A percentile compares a stretch with the other conserved stretches of the same genome.
Evolutionary conservation across 2,797 vertebrate species (phyloP).

Genomic region (Tangara arthus): DNA sequence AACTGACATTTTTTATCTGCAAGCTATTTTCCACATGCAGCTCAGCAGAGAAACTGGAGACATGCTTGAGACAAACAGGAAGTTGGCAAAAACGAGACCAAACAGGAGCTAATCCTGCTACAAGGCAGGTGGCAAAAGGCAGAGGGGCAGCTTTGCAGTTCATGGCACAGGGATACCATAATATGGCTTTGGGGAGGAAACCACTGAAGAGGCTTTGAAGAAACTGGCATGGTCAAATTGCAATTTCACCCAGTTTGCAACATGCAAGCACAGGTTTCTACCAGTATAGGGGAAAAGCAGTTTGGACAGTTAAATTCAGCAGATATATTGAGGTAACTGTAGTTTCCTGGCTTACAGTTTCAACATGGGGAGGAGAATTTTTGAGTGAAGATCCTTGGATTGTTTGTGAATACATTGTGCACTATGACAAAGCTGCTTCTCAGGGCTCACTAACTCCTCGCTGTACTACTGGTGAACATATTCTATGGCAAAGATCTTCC

Average conservation of each 20-base stretch:
- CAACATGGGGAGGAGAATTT: not conserved
- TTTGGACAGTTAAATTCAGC: not conserved
- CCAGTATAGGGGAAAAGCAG: not conserved
- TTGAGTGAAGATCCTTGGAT: not conserved
- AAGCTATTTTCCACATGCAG: not conserved
- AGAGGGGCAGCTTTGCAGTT: not conserved
- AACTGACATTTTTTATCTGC: not conserved
- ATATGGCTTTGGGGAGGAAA: not conserved
- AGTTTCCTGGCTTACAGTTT: not conserved
- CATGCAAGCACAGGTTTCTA: not conserved
- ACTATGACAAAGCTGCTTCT: not conserved
- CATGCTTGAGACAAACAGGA: not conserved
- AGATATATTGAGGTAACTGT: not conserved
- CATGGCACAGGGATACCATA: not conserved
- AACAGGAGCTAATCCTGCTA: not conserved
- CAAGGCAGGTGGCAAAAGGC: not conserved
- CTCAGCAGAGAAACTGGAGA: not conserved
- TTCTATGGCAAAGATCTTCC: not conserved
- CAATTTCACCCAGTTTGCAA: not conserved
- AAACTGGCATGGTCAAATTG: not conserved
- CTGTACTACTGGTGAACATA: not conserved
- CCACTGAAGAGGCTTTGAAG: not conserved
- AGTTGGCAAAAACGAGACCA: not conserved
- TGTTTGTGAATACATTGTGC: not conserved
- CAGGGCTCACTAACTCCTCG: not conserved